phyloP scores from a whole-genome alignment of 2,113 vertebrate genomes.

The Phasianus colchicus region DNA sequence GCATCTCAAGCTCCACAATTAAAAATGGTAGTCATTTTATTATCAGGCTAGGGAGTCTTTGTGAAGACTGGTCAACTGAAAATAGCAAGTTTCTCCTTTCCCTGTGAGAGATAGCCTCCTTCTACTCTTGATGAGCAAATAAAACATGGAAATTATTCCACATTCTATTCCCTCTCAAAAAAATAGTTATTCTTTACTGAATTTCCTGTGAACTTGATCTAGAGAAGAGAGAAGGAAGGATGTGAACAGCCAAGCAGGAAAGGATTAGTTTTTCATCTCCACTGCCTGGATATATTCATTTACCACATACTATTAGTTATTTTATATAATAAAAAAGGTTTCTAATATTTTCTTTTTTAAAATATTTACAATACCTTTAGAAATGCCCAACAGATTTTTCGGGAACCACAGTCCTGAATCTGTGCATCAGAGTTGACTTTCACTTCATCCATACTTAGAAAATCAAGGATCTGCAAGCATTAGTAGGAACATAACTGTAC shows the following conservation, averaged over 20 bases:
- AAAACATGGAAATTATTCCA: not conserved
- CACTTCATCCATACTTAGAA: constrained; percentile 86
- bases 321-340: not conserved
- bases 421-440: constrained; percentile 78
- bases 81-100: not conserved
- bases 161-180: not conserved
- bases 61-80: not conserved
- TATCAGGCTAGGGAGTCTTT: not conserved
- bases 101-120: not conserved
- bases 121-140: not conserved
- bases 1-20: not conserved
- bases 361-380: constrained; percentile 85
- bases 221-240: not conserved
- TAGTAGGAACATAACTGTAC: not conserved
- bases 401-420: constrained; percentile 83
- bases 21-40: not conserved
- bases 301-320: not conserved
- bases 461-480: constrained; percentile 89
- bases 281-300: not conserved
- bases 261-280: not conserved
- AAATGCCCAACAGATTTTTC: constrained; percentile 97
- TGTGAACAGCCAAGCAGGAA: not conserved
- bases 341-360: not conserved
- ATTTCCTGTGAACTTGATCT: not conserved
- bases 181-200: not conserved